Base-by-base conservation (phyloP, 1,140 invertebrate species). In the Lucilia cuprina region DNA sequence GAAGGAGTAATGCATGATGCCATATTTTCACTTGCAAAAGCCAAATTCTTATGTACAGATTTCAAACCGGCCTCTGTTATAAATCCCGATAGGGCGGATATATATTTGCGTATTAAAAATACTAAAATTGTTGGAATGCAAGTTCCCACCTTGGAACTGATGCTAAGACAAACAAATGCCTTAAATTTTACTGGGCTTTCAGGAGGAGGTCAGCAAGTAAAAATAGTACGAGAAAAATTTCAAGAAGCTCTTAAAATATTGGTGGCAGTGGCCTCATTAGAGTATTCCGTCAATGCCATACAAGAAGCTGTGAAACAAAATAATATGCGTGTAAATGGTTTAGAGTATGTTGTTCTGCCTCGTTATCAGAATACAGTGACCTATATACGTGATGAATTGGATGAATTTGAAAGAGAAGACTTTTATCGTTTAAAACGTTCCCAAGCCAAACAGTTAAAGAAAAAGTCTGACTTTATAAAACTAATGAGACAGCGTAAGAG, bases 331-430 rank as follows among this genome's bases (percentile, higher is more conserved):
- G 95, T 96, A 17, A 97, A 97, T 91, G 96, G 96, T 34, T 93
- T 97, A 87, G 95, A 96, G 88, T 95, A 96, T 92, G 94, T 97
- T 50, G 95, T 97, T 78, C 95, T 97, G 90, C 96, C 96, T 34
- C 92, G 93, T 86, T 95, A 96, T 85, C 93, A 95, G 86, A 92
- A 93, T 25, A 97, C 96, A 0, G 89, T 96, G 21, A 91, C 90
- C 1, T 97, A 97, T 86, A 97, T 97, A 82, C 93, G 93, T 82
- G 93, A 94, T 12, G 96, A 97, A 91, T 88, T 97, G 84, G 96
- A 97, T 91, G 96, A 97, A 88, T 92, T 94, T 85, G 96, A 96
- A 86, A 92, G 96, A 87, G 96, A 97, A 91, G 96, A 97, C 87
- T 97, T 97, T 89, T 97, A 95, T 90, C 93, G 96, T 83, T 87